Evolutionary conservation across 1,140 invertebrate species (phyloP), one percentile per base, ranked within the genome.

Genomic region (Temnothorax curvispinosus): DNA sequence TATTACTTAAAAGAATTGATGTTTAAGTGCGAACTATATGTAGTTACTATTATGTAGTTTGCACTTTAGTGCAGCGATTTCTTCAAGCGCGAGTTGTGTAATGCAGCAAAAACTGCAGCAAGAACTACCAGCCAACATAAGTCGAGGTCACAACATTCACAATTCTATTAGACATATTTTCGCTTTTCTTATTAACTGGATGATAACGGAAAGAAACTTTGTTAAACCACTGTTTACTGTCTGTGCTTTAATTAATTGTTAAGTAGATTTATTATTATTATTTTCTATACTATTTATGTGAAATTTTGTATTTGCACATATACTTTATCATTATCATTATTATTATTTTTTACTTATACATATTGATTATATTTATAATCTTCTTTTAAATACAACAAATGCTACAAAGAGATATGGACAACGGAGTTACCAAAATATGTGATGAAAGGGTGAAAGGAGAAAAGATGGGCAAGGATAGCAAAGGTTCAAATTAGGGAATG

Each of bases 111-210:
- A 21, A 38, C 0, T 38, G 13, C 35, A 75, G 35, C 13, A 58
- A 41, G 7, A 76, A 78, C 4, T 64, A 38, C 1, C n/a, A 2
- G 35, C 4, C 9, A 90, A 93, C 77, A 89, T 93, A 89, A 93
- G 91, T 91, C 92, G 90, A 93, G 93, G 92, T 54, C 92, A 85
- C 64, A 67, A 65, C 89, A 92, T 92, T 93, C 84, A 62, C 85
- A 89, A 90, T 93, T 93, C 91, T 84, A 88, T 93, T 91, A 89
- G 77, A 77, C 7, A 38, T 32, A 62, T 27, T 27, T 1, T 27
- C 5, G 13, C 27, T 74, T 27, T 35, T 74, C 6, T 27, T 8
- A 38, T 54, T 13, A 74, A 3, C n/a, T 9, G 18, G 47, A 32
- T 74, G 9, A 69, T 32, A 78, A 64, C 6, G 13, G 47, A 71